Percentiles rank a stretch among this genome's conserved stretches.
These are phyloP conservation scores for Tachina lurida DNA, from an alignment of 2,888 invertebrate genomes.

Conservation along the genomic window DNA sequence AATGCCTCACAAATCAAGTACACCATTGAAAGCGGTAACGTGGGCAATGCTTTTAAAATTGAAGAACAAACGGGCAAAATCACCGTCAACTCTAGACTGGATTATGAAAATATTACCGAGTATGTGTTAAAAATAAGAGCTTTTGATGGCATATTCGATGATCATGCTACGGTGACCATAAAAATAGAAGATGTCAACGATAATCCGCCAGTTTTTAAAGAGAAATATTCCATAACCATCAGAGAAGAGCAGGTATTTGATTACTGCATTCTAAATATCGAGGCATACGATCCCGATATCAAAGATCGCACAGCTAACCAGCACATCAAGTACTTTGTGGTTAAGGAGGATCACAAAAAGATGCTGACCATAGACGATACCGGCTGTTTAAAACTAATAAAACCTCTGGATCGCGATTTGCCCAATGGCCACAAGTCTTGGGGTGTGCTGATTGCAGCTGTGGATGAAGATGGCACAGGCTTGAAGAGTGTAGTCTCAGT, in stretches of 20 bases:
- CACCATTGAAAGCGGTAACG: slow-evolving; percentile 93
- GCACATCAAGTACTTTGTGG: slow-evolving; percentile 89
- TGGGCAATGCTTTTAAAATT: slow-evolving; percentile 93
- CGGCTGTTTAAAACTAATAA: slow-evolving; percentile 87
- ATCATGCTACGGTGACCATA: slow-evolving; percentile 92
- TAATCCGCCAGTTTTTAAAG: slow-evolving; percentile 93
- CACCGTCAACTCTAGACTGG: slow-evolving; percentile 89
- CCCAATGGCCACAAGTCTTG: slow-evolving; percentile 92
- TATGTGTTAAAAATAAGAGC: slow-evolving; percentile 93
- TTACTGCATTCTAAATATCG: slow-evolving; percentile 88
- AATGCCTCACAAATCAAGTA: slow-evolving; percentile 94
- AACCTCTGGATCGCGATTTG: slow-evolving; percentile 93
- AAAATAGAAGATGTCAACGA: slow-evolving; percentile 96
- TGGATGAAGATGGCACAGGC: slow-evolving; percentile 89
- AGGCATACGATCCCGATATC: slow-evolving; percentile 94
- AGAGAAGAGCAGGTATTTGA: slow-evolving; percentile 88
- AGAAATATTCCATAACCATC: slow-evolving; percentile 89
- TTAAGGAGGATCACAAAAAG: slow-evolving; percentile 88
- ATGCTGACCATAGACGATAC: slow-evolving; percentile 88
- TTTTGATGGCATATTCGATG: slow-evolving; percentile 92
- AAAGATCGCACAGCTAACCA: slow-evolving; percentile 89
- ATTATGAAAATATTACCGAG: slow-evolving; percentile 93
- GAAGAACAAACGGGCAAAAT: slow-evolving; percentile 93
- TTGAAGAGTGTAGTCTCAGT: slow-evolving; percentile 87
- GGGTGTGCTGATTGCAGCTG: slow-evolving; percentile 89